Percentiles rank a stretch among this genome's conserved stretches.
These are phyloP conservation scores for Phyllotis vaccarum DNA, from an alignment of 2,797 vertebrate species.

Conservation along the genomic window DNA sequence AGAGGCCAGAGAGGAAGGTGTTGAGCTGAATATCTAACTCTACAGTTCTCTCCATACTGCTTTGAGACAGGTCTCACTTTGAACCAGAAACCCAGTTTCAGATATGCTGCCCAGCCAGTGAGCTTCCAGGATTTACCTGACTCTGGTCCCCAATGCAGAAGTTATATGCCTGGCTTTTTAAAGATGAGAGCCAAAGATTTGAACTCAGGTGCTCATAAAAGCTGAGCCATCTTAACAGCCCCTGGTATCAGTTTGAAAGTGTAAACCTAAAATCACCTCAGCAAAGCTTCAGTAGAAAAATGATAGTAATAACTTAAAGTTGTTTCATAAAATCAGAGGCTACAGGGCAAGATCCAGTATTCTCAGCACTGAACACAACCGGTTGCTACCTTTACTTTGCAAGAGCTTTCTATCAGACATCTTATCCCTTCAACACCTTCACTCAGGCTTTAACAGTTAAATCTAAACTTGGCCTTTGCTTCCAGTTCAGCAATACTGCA, in stretches of 20 bases:
- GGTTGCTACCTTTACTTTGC: not conserved
- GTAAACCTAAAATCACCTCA: conserved; percentile 38
- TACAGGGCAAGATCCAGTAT: not conserved
- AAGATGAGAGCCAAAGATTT: not conserved
- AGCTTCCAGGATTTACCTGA: not conserved
- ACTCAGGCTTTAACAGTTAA: not conserved
- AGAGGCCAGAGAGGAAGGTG: not conserved
- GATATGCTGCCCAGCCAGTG: not conserved
- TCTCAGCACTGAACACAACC: not conserved
- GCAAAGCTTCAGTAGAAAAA: not conserved
- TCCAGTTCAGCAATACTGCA: not conserved
- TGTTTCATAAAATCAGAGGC: not conserved
- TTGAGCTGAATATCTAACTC: not conserved
- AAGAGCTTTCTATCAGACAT: not conserved
- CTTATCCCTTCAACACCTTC: not conserved
- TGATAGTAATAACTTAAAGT: not conserved
- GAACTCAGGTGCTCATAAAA: not conserved
- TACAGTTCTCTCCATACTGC: not conserved
- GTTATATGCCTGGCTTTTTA: not conserved
- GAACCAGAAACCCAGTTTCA: not conserved
- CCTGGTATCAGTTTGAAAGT: conserved; percentile 40
- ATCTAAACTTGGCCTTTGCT: not conserved
- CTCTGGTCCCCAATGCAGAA: not conserved
- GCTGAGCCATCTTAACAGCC: not conserved
- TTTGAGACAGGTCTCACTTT: not conserved